Conservation (phyloP, 2,797 vertebrate species). For the Atherinosoma microstoma region DNA sequence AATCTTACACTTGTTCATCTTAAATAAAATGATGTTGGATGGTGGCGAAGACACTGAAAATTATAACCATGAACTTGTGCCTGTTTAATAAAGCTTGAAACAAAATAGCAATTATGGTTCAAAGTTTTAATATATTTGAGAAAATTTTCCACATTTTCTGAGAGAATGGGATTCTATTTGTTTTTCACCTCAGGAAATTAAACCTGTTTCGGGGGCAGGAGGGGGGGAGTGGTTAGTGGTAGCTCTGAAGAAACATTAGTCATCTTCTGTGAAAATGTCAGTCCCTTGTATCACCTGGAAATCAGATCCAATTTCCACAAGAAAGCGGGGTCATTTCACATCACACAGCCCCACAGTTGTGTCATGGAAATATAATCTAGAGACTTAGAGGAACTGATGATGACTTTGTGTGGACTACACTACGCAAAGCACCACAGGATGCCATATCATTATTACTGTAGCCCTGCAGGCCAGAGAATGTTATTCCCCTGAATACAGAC, state of each 20-base stretch:
- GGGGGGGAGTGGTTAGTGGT: too few species aligned
- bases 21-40: background rate
- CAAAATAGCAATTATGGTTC: background rate
- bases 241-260: background rate
- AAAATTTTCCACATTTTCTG: background rate
- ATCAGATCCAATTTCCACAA: background rate
- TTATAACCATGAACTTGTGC: background rate
- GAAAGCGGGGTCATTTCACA: constrained; percentile 26
- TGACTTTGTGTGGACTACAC: constrained; percentile 27
- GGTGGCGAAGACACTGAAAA: background rate
- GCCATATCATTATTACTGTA: constrained; percentile 54
- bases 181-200: background rate
- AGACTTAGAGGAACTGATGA: constrained; percentile 40
- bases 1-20: background rate
- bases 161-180: background rate
- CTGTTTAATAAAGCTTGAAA: background rate
- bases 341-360: constrained; percentile 23
- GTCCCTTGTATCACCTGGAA: background rate
- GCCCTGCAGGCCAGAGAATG: constrained; percentile 29
- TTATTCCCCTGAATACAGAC: constrained; percentile 57
- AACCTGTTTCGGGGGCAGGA: background rate
- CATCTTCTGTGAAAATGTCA: background rate
- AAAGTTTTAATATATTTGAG: too few species aligned
- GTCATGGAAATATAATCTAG: constrained; percentile 64
- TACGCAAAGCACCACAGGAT: constrained; percentile 53